Evolutionary conservation across 2,113 vertebrate genomes (phyloP), one percentile per base, ranked within the genome.

Genomic region (Xenopus borealis): DNA sequence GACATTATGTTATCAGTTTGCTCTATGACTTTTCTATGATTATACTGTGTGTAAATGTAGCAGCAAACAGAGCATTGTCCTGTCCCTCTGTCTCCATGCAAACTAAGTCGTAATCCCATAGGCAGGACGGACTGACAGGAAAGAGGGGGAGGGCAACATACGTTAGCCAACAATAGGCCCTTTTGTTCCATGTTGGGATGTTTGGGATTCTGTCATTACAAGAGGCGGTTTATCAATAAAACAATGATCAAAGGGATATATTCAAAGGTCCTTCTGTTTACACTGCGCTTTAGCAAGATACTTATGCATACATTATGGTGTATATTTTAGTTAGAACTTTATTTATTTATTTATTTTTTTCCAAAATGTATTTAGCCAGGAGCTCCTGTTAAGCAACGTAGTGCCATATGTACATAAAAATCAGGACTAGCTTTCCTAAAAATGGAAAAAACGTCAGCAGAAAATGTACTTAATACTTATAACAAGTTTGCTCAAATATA

Each of bases 151-250:
- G 58, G 74, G 74, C 7, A 46, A 18, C 59, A 64, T 63, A 57
- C 59, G 33, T 69, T 68, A n/a, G 40, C 45, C 67, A 63, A 76
- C 66, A 76, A 76, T 70, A 62, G 20, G 53, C 58, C 33, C 74
- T 70, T 76, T 76, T 67, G 69, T 44, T 59, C 62, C 33, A 40
- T 14, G 73, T 44, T 53, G 55, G 16, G 53, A 47, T 55, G 57
- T 57, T 62, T 40, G 16, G 27, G n/a, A 62, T 70, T 62, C 64
- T 61, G 46, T 61, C 50, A 16, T 76, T 69, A 27, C 45, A 55
- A 23, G 57, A 69, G 58, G 18, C 27, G 53, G 66, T 57, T 76
- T 63, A 70, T 52, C 59, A 63, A 27, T 70, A 67, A 27, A 76
- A 44, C 66, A 50, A 70, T 18, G 33, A 76, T 76, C 74, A 76